Percentiles rank a stretch among this genome's conserved stretches.
Conservation (phyloP, 2,888 invertebrate genomes). For the Trichogramma dendrolimi region DNA sequence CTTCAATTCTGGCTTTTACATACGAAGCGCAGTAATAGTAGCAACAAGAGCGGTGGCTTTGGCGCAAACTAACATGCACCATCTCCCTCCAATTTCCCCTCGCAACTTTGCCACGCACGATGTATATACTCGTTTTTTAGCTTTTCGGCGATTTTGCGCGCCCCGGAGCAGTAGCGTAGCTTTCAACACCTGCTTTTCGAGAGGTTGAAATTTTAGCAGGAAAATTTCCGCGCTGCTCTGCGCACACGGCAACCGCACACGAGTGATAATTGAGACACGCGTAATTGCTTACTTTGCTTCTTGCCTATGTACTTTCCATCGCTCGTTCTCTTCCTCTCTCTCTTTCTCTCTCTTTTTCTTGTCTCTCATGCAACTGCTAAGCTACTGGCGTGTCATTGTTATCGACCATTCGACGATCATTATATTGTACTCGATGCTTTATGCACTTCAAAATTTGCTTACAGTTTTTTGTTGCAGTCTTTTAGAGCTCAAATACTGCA, state of each 20-base stretch:
- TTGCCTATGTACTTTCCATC: background rate
- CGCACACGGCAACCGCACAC: background rate
- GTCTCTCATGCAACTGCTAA: background rate
- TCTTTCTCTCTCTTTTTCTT: background rate
- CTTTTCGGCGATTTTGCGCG: constrained; percentile 22
- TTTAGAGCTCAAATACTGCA: background rate
- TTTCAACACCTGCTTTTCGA: constrained; percentile 23
- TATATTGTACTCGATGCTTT: constrained; percentile 12
- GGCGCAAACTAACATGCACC: too few species aligned
- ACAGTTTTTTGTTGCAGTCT: background rate
- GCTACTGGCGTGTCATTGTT: background rate
- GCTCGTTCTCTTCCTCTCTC: background rate
- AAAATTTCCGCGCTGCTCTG: constrained; percentile 3
- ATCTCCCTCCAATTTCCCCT: constrained; percentile 25
- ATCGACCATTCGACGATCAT: constrained; percentile 4
- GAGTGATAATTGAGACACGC: constrained; percentile 21
- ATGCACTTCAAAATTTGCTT: background rate
- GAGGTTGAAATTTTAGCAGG: constrained; percentile 13
- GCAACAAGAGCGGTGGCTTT: too few species aligned
- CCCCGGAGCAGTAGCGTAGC: background rate
- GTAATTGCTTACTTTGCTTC: constrained; percentile 11
- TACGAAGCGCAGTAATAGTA: too few species aligned
- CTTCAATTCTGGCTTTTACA: constrained; percentile 17
- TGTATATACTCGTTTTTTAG: constrained; percentile 15
- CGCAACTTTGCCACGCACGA: constrained; percentile 2